A percentile compares a stretch with the other conserved stretches of the same genome.
These are phyloP conservation scores for Sialis lutaria DNA, from an alignment of 2,888 invertebrate genomes.

Conservation along the genomic window DNA sequence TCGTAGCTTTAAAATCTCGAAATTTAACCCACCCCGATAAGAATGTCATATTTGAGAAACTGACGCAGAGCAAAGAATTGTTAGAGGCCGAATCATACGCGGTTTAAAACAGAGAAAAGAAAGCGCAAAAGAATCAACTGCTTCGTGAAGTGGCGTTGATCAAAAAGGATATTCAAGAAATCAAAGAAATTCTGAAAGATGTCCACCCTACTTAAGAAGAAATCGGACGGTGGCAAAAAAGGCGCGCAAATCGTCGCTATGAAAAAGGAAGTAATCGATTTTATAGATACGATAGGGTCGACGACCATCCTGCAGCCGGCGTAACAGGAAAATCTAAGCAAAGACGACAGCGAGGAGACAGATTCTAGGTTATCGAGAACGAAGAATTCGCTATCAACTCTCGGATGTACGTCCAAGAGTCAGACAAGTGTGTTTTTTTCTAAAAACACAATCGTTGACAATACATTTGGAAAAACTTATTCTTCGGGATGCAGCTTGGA, in stretches of 20 bases:
- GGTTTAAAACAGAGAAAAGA: no score
- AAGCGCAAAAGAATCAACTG: no score
- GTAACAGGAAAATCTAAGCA: constrained; percentile 4
- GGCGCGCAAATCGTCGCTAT: constrained; percentile 32
- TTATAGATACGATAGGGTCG: constrained; percentile 35
- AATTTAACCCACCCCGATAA: constrained; percentile 62
- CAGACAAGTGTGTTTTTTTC: constrained; percentile 18
- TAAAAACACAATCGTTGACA: constrained; percentile 17
- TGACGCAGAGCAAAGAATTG: constrained; percentile 60
- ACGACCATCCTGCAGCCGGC: constrained; percentile 14
- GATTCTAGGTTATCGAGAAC: constrained; percentile 9
- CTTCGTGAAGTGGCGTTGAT: constrained; percentile 61
- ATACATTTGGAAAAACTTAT: constrained; percentile 15
- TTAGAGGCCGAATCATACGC: constrained; percentile 66
- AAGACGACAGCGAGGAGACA: constrained; percentile 7
- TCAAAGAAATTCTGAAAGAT: constrained; percentile 42
- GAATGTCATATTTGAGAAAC: constrained; percentile 61
- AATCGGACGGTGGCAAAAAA: constrained; percentile 27
- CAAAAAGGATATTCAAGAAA: constrained; percentile 51
- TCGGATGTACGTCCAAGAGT: constrained; percentile 54
- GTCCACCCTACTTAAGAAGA: constrained; percentile 36
- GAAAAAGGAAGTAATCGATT: constrained; percentile 34
- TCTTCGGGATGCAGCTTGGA: constrained; percentile 39
- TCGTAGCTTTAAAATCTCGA: constrained; percentile 49
- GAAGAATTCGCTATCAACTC: constrained; percentile 24